A percentile compares a stretch with the other conserved stretches of the same genome.
Conservation (phyloP, 2,797 vertebrate genomes). For the Rhinichthys osculus region DNA sequence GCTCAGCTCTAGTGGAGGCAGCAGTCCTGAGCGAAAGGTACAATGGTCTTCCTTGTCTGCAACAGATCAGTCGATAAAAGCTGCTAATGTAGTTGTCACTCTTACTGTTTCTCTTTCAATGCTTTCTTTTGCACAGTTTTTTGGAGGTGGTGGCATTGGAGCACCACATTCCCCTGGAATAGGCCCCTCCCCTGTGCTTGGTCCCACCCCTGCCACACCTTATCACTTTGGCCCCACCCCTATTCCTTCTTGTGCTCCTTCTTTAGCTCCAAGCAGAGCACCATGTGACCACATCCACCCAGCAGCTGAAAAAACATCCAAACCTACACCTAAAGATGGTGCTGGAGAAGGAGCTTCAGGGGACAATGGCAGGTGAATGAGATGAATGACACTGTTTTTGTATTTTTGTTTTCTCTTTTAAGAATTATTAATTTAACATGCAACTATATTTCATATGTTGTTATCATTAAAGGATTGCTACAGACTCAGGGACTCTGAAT, state of each 20-base stretch:
- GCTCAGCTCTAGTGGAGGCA: constrained; percentile 87
- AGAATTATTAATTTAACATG: neutral
- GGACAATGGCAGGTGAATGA: constrained; percentile 62
- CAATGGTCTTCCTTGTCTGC: neutral
- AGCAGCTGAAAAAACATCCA: constrained; percentile 85
- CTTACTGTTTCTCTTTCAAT: neutral
- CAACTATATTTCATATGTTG: neutral
- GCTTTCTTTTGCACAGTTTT: constrained; percentile 71
- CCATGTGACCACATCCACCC: constrained; percentile 84
- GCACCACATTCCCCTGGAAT: constrained; percentile 63
- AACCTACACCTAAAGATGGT: constrained; percentile 68
- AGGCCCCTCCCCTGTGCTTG: constrained; percentile 39
- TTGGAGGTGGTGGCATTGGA: constrained; percentile 80
- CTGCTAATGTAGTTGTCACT: neutral
- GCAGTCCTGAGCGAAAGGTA: constrained; percentile 84
- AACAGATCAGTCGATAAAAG: neutral
- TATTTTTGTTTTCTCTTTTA: neutral
- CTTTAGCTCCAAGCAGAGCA: constrained; percentile 70
- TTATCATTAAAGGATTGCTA: constrained; percentile 71
- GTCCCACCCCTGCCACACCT: constrained; percentile 49
- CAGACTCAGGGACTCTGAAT: constrained; percentile 77
- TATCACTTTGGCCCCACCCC: constrained; percentile 42
- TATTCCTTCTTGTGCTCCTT: constrained; percentile 23
- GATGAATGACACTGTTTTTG: neutral
- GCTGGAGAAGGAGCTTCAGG: constrained; percentile 64